A percentile compares a stretch with the other conserved stretches of the same genome.
Evolutionary conservation across 1,140 invertebrate genomes (phyloP).

Genomic region (Druon quercuslanigerum): DNA sequence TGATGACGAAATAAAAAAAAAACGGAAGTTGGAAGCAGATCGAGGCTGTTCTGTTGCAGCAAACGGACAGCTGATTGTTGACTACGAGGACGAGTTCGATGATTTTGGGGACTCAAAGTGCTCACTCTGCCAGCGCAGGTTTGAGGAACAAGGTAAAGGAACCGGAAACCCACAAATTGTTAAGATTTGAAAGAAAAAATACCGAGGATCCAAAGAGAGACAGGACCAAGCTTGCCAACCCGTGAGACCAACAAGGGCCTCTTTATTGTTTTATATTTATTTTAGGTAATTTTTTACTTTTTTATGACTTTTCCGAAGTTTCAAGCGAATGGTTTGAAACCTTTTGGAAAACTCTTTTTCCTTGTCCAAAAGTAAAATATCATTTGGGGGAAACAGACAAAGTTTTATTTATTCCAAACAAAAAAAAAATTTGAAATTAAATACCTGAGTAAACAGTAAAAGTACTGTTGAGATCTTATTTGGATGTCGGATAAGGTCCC

Average conservation of each 20-base stretch:
- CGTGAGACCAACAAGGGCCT: slow-evolving; percentile 54
- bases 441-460: too few relatives aligned
- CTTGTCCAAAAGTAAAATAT: too few relatives aligned
- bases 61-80: slow-evolving; percentile 79
- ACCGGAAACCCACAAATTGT: slow-evolving; percentile 37
- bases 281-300: neutral
- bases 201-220: slow-evolving; percentile 59
- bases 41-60: slow-evolving; percentile 79
- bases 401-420: too few relatives aligned
- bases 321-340: too few relatives aligned
- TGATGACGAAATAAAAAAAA: slow-evolving; percentile 39
- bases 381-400: too few relatives aligned
- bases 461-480: too few relatives aligned
- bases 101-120: slow-evolving; percentile 77
- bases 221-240: slow-evolving; percentile 73
- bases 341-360: too few relatives aligned
- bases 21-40: slow-evolving; percentile 62
- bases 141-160: slow-evolving; percentile 83
- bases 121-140: slow-evolving; percentile 85
- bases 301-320: neutral
- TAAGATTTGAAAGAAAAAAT: slow-evolving; percentile 43
- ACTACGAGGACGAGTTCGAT: slow-evolving; percentile 80
- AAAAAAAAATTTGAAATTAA: too few relatives aligned
- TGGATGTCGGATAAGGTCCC: too few relatives aligned
- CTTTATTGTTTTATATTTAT: slow-evolving; percentile 17